Conservation (phyloP, 2,113 vertebrate genomes). For the Cercocebus atys region DNA sequence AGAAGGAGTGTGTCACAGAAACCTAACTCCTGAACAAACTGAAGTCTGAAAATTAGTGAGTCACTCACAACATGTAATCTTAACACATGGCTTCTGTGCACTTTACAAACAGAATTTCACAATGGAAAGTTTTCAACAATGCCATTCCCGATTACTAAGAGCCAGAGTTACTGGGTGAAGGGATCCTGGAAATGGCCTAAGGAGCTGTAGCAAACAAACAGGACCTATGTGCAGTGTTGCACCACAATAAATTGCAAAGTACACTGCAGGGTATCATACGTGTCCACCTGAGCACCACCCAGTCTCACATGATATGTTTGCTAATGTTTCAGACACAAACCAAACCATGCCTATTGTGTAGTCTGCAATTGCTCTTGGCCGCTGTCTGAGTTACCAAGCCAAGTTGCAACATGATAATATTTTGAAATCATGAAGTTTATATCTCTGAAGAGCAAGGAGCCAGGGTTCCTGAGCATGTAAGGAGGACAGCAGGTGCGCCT, state of each 20-base stretch:
- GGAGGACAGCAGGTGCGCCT: not conserved
- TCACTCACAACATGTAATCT: slow-evolving; percentile 37
- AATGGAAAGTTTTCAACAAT: slow-evolving; percentile 47
- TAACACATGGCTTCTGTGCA: not conserved
- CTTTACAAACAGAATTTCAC: slow-evolving; percentile 61
- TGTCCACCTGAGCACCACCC: not conserved
- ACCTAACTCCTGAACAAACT: not conserved
- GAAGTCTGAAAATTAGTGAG: slow-evolving; percentile 36
- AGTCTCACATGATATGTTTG: not conserved
- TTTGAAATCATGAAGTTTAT: slow-evolving; percentile 43
- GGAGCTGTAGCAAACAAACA: not conserved
- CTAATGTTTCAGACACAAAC: not conserved
- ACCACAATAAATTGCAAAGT: fast-evolving
- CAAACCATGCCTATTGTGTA: not conserved
- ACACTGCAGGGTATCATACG: fast-evolving
- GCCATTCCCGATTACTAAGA: not conserved
- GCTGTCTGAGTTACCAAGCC: not conserved
- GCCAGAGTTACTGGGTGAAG: not conserved
- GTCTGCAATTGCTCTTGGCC: not conserved
- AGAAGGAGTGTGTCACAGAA: not conserved
- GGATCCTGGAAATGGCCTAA: not conserved
- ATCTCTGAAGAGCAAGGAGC: not conserved
- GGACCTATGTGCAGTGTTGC: not conserved
- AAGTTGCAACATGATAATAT: not conserved
- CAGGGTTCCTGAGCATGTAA: not conserved